These are phyloP conservation scores for Therioaphis trifolii DNA, from an alignment of 2,888 invertebrate genomes.

Conservation along the genomic window DNA sequence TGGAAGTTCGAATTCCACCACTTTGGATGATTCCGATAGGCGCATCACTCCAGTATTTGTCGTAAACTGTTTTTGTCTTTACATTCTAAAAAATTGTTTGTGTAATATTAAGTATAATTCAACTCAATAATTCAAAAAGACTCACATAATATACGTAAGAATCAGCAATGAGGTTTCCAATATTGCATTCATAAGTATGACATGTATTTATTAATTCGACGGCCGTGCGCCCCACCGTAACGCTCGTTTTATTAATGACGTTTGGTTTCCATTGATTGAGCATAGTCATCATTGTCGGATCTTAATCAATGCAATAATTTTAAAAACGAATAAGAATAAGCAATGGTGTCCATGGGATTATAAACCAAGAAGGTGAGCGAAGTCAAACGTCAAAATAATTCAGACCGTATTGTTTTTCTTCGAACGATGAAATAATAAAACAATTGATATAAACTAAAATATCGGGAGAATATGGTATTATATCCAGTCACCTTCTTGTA, in stretches of 20 bases:
- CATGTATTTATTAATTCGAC: constrained; percentile 70
- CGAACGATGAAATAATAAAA: too few species aligned
- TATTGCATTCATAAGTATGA: constrained; percentile 81
- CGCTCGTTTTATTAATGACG: neutral
- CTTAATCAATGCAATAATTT: too few species aligned
- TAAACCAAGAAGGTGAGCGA: too few species aligned
- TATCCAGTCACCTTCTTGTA: too few species aligned
- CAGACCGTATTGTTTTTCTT: too few species aligned
- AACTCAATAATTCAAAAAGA: neutral
- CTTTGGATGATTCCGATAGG: constrained; percentile 81
- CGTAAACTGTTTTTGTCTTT: neutral
- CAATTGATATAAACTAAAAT: too few species aligned
- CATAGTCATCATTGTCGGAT: constrained; percentile 30
- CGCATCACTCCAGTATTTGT: constrained; percentile 79
- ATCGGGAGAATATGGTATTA: too few species aligned
- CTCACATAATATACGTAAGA: constrained; percentile 76
- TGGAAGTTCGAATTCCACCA: constrained; percentile 81
- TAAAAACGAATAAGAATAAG: too few species aligned
- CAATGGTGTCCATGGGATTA: too few species aligned
- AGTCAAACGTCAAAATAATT: too few species aligned
- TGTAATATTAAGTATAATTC: neutral
- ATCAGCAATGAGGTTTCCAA: constrained; percentile 85
- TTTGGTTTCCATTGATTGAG: constrained; percentile 31
- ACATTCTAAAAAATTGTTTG: constrained; percentile 12
- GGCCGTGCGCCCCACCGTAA: constrained; percentile 10